These are phyloP conservation scores for Pseudachorutes palmiensis DNA, from an alignment of 1,140 invertebrate genomes.

Conservation along the genomic window DNA sequence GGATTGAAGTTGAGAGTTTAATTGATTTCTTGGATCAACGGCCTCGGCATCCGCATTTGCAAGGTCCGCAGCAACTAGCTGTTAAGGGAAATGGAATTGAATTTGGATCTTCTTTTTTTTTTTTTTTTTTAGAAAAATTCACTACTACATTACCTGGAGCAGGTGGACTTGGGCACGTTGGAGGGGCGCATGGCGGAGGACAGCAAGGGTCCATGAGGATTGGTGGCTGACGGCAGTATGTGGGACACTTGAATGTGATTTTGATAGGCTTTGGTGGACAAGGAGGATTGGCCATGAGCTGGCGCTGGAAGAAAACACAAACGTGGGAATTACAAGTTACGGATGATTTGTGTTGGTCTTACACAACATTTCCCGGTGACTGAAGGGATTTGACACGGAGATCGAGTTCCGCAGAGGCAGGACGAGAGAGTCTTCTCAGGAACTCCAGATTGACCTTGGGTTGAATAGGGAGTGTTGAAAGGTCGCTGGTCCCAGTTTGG, in stretches of 20 bases:
- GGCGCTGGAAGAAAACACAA: background rate
- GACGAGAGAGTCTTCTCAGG: background rate
- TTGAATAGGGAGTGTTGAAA: no score
- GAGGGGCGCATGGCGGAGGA: background rate
- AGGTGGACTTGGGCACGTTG: background rate
- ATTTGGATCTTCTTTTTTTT: no score
- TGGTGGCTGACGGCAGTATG: background rate
- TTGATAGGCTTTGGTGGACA: background rate
- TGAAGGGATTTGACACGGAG: background rate
- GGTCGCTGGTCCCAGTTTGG: no score
- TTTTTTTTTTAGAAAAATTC: no score
- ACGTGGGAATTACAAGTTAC: background rate
- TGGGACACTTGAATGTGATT: background rate
- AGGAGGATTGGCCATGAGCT: background rate
- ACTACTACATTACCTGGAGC: background rate
- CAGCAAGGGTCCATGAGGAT: background rate
- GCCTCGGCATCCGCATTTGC: no score
- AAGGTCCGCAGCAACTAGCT: no score
- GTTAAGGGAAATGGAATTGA: no score
- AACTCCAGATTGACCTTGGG: no score
- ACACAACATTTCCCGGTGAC: background rate
- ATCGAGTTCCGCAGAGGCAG: background rate
- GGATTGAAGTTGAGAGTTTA: no score
- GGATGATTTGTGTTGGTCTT: background rate
- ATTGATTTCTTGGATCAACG: no score